A percentile compares a stretch with the other conserved stretches of the same genome.
Conservation (phyloP, 1,140 invertebrate genomes). For the Armadillidium nasatum region DNA sequence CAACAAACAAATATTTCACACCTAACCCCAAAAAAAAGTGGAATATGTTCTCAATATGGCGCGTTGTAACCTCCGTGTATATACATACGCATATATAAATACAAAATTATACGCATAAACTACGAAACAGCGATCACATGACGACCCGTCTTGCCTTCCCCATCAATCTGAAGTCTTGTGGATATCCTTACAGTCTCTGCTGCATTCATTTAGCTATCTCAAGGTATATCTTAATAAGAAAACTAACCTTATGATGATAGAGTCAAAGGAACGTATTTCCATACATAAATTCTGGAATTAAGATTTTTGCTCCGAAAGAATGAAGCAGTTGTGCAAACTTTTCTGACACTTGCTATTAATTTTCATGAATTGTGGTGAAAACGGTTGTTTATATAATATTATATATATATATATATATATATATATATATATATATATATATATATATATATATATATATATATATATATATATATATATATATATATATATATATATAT, state of each 20-base stretch:
- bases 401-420: constrained; percentile 13
- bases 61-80: too few relatives aligned
- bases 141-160: neutral
- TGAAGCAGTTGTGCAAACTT: neutral
- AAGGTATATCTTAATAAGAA: neutral
- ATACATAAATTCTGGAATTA: neutral
- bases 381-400: neutral
- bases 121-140: neutral
- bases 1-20: too few relatives aligned
- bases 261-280: too few relatives aligned
- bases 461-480: neutral
- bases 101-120: too few relatives aligned
- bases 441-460: constrained; percentile 8
- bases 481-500: neutral
- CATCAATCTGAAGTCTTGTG: neutral
- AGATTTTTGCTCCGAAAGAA: neutral
- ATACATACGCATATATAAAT: too few relatives aligned
- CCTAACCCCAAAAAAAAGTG: too few relatives aligned
- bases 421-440: constrained; percentile 14
- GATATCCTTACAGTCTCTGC: neutral
- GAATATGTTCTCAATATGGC: too few relatives aligned
- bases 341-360: constrained; percentile 8
- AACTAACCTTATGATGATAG: neutral
- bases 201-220: constrained; percentile 10
- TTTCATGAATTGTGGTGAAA: constrained; percentile 1